Percentiles rank a stretch among this genome's conserved stretches.
These are phyloP conservation scores for Hyphantria cunea DNA, from an alignment of 1,140 invertebrate genomes.

Conservation along the genomic window DNA sequence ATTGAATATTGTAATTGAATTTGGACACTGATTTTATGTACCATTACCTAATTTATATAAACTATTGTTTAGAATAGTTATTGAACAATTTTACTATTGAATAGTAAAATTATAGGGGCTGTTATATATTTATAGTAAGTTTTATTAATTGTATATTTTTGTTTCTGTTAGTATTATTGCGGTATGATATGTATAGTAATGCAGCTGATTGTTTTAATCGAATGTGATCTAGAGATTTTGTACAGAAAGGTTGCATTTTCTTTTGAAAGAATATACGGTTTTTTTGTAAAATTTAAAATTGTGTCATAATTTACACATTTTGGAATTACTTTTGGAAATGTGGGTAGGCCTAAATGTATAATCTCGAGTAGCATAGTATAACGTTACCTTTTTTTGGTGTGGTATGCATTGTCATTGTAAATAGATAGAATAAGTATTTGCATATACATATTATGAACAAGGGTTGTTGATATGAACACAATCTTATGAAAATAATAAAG, in stretches of 20 bases:
- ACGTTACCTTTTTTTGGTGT: conserved; percentile 66
- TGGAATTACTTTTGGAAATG: conserved; percentile 40
- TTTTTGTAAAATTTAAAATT: conserved; percentile 12
- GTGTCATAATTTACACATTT: conserved; percentile 35
- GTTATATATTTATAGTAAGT: conserved; percentile 73
- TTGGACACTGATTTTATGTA: conserved; percentile 54
- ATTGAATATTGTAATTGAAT: conserved; percentile 39
- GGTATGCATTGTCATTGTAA: conserved; percentile 49
- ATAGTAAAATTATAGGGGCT: conserved; percentile 73
- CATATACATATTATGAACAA: conserved; percentile 41
- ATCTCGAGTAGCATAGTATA: conserved; percentile 57
- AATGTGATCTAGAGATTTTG: too few species aligned
- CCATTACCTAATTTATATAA: conserved; percentile 47
- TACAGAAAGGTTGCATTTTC: too few species aligned
- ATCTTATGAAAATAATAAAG: conserved; percentile 58
- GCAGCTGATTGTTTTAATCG: conserved; percentile 36
- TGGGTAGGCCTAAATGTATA: conserved; percentile 59
- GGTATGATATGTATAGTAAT: conserved; percentile 27
- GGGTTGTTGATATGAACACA: conserved; percentile 52
- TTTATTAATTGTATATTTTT: conserved; percentile 74
- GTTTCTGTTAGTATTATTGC: conserved; percentile 46
- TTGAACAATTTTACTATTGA: conserved; percentile 67
- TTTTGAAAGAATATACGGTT: too few species aligned
- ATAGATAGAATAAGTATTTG: conserved; percentile 50
- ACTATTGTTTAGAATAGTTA: conserved; percentile 58